These are phyloP conservation scores for Callitettix versicolor DNA, from an alignment of 1,140 invertebrate genomes.

Conservation along the genomic window DNA sequence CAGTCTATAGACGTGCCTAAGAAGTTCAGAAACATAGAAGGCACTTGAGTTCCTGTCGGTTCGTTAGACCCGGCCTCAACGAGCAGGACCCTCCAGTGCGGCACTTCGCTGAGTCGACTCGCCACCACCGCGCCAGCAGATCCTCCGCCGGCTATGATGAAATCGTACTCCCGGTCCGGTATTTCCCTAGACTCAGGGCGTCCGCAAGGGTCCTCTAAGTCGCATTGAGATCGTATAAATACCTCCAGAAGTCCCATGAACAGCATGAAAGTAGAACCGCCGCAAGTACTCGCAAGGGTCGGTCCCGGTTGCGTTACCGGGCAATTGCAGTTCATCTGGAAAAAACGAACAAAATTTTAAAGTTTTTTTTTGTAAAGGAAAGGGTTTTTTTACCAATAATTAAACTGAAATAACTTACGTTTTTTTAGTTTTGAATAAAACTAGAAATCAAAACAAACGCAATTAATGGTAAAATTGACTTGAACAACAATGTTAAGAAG, in stretches of 20 bases:
- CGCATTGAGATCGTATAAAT: slow-evolving; percentile 70
- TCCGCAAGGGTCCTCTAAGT: slow-evolving; percentile 72
- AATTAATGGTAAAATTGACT: no score
- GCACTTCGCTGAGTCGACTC: slow-evolving; percentile 56
- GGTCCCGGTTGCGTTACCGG: slow-evolving; percentile 63
- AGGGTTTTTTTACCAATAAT: no score
- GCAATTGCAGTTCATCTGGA: slow-evolving; percentile 47
- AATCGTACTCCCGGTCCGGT: slow-evolving; percentile 62
- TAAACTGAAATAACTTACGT: no score
- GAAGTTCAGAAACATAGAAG: slow-evolving; percentile 76
- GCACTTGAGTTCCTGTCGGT: slow-evolving; percentile 71
- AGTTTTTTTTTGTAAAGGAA: no score
- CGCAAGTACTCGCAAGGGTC: slow-evolving; percentile 66
- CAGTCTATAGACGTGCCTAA: slow-evolving; percentile 76
- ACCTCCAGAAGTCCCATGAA: slow-evolving; percentile 79
- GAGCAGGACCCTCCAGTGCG: slow-evolving; percentile 65
- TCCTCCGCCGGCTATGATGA: slow-evolving; percentile 79
- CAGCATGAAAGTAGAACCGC: slow-evolving; percentile 69
- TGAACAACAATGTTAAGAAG: no score
- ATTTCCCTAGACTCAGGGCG: slow-evolving; percentile 45
- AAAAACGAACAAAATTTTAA: background rate
- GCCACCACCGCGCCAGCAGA: slow-evolving; percentile 67
- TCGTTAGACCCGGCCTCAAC: slow-evolving; percentile 75
- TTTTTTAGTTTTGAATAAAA: no score
- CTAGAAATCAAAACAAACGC: no score